phyloP scores from a whole-genome alignment of 2,888 invertebrate species.

The Pyrochroa serraticornis region DNA sequence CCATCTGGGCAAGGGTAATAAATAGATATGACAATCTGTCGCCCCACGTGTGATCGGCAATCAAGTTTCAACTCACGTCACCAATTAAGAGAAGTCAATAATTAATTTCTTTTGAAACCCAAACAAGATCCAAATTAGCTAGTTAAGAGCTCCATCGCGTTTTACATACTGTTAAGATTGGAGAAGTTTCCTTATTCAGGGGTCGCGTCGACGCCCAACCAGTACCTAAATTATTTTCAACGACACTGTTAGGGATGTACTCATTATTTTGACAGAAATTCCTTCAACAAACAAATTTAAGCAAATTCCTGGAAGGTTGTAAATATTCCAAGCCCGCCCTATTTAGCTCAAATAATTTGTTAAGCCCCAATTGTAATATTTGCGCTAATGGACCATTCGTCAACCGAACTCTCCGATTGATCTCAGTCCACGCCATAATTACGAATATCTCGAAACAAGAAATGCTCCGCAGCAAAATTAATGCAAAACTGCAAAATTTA shows the following conservation, averaged over 20 bases:
- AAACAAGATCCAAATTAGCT: neutral
- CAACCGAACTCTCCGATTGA: too few species aligned
- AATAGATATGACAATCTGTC: conserved; percentile 34
- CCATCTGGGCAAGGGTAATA: conserved; percentile 46
- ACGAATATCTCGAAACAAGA: too few species aligned
- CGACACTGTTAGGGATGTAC: conserved; percentile 30
- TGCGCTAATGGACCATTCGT: too few species aligned
- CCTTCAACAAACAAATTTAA: conserved; percentile 14
- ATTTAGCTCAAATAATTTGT: too few species aligned
- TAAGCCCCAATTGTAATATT: too few species aligned
- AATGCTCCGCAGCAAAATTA: too few species aligned
- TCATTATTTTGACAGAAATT: conserved; percentile 29
- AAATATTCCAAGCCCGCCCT: too few species aligned
- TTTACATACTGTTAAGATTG: conserved; percentile 27
- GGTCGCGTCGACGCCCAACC: conserved; percentile 11
- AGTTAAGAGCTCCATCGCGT: conserved; percentile 19
- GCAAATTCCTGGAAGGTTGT: conserved; percentile 5
- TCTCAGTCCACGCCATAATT: too few species aligned
- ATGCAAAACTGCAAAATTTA: too few species aligned
- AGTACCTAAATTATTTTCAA: conserved; percentile 25
- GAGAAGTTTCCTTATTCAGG: conserved; percentile 23
- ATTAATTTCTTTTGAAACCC: too few species aligned
- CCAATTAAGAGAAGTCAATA: too few species aligned
- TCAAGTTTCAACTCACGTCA: neutral
- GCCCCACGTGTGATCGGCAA: neutral